Percentiles rank a stretch among this genome's conserved stretches.
phyloP scores from a whole-genome alignment of 2,888 invertebrate species.

The Abrostola triplasia region DNA sequence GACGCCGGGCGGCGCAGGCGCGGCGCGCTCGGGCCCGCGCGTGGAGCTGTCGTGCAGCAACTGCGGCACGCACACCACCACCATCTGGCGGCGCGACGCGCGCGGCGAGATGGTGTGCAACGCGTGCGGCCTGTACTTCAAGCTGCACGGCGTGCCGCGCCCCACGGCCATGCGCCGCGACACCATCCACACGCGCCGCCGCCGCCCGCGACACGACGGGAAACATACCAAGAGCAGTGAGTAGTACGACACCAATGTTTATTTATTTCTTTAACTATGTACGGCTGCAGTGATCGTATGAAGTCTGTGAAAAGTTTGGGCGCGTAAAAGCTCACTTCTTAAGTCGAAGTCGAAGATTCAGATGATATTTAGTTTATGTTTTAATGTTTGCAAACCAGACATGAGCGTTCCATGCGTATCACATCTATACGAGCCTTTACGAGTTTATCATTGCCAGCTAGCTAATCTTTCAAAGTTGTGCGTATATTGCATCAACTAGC shows the following conservation, averaged over 20 bases:
- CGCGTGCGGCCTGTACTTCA: conserved; percentile 99
- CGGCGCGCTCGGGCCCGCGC: conserved; percentile 74
- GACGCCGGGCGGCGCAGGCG: conserved; percentile 35
- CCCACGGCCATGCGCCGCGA: conserved; percentile 98
- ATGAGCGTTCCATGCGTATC: too few species aligned
- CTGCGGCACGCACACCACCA: conserved; percentile 99
- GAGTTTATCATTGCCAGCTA: too few species aligned
- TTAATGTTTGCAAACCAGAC: too few species aligned
- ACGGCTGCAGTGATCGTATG: too few species aligned
- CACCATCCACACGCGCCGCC: conserved; percentile 97
- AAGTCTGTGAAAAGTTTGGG: too few species aligned
- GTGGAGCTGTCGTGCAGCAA: conserved; percentile 97
- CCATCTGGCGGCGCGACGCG: conserved; percentile 98
- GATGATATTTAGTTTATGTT: too few species aligned
- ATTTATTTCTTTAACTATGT: too few species aligned
- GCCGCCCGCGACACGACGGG: conserved; percentile 93
- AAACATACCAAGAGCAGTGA: conserved; percentile 86
- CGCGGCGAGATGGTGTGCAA: conserved; percentile 99
- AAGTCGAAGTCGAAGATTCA: too few species aligned
- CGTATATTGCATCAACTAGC: too few species aligned
- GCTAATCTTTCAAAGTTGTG: too few species aligned
- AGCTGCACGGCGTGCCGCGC: conserved; percentile 97
- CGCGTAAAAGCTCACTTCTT: too few species aligned
- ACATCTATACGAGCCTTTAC: too few species aligned
- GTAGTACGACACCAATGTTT: conserved; percentile 46